Base-by-base conservation (phyloP, 30 jellyfish, hydroid and myxozoan genomes). In the Euphysa ruthae region DNA sequence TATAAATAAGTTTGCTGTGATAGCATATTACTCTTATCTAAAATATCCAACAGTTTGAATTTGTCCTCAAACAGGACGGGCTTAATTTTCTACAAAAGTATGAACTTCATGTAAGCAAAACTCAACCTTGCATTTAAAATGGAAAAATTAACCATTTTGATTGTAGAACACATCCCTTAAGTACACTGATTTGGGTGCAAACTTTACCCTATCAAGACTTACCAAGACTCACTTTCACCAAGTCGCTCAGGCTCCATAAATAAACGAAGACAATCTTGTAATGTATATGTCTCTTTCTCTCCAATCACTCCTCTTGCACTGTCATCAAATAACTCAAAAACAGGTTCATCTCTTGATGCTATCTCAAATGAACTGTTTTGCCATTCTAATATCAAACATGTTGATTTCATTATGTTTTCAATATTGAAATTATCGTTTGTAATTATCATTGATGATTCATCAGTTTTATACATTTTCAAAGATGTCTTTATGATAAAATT, bases 181-280 rank as follows among this genome's bases (percentile, higher is more conserved):
- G 14, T n/a, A 46, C 18, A 46, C 2, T 63, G 32, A 63, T 6
- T 1, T 43, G 38, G 20, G 6, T 21, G 2, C 35, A 34, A 8
- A 25, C 20, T 13, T 0, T 20, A 56, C 22, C 14, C 5, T 20
- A 8, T 12, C 7, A 2, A 18, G n/a, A 26, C 97, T 66, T 61
- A 88, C 97, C 97, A 88, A 20, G 84, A 82, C 32, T 88, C 97
- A 20, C 58, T 64, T 64, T 75, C 97, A 26, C 25, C 75, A 15
- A 88, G 61, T 44, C 83, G 64, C 25, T 88, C 97, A 19, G 97
- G 94, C 38, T 78, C 97, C 92, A 79, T 46, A 55, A 88, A 88
- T 84, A 88, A 26, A 18, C 85, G 61, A 35, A 88, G 64, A 58
- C 93, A 78, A 34, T 88, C 97, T 26, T 62, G 83, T 31, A 88